Evolutionary conservation across 2,797 vertebrate genomes (phyloP).

Genomic region (Acipenser transmontanus): DNA sequence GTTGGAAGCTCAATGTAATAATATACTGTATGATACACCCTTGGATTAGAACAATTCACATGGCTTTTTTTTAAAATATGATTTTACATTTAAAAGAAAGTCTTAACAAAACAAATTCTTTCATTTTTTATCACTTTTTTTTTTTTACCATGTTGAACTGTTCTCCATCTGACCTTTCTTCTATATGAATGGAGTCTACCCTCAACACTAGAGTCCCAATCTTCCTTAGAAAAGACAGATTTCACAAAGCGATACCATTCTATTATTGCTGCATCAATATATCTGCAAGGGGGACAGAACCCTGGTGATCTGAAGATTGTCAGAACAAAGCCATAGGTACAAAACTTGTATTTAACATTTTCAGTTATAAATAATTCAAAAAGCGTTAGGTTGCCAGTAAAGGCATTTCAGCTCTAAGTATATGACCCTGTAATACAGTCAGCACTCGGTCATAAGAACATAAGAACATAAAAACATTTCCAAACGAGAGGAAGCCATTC

Average conservation of each 20-base stretch:
- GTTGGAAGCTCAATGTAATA: too few species aligned
- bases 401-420: too few species aligned
- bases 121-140: conserved; percentile 47
- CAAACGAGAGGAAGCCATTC: too few species aligned
- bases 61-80: too few species aligned
- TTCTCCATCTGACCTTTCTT: conserved; percentile 59
- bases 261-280: conserved; percentile 1
- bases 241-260: conserved; percentile 36
- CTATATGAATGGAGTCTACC: conserved; percentile 64
- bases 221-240: conserved; percentile 43
- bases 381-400: too few species aligned
- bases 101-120: conserved; percentile 37
- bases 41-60: too few species aligned
- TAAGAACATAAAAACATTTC: too few species aligned
- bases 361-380: too few species aligned
- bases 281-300: not conserved
- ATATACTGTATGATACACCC: too few species aligned
- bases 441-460: too few species aligned
- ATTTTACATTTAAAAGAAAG: conserved; percentile 53
- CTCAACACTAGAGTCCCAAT: conserved; percentile 49
- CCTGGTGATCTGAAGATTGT: not conserved
- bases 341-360: not conserved
- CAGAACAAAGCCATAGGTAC: not conserved
- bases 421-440: too few species aligned
- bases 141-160: conserved; percentile 60